These are phyloP conservation scores for Prorops nasuta DNA, from an alignment of 1,140 invertebrate genomes.

Conservation along the genomic window DNA sequence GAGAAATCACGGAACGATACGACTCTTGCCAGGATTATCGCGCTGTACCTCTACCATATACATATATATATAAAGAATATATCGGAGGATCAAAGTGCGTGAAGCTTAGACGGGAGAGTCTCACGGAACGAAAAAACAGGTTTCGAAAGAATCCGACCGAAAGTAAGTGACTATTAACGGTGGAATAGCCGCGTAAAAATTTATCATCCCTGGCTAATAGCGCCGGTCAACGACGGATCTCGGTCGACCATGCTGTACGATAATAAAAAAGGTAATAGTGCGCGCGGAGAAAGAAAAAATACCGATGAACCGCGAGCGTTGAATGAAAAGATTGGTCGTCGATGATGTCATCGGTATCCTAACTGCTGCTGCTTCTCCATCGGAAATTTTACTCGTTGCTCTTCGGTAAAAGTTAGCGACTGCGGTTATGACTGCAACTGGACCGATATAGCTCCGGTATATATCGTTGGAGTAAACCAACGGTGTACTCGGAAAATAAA, in stretches of 20 bases:
- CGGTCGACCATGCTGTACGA: constrained; percentile 20
- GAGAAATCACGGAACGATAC: too few species aligned
- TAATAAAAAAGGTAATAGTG: background rate
- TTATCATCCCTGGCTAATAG: constrained; percentile 32
- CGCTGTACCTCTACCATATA: too few species aligned
- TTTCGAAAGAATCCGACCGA: constrained; percentile 27
- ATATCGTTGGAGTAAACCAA: too few species aligned
- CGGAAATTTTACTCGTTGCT: too few species aligned
- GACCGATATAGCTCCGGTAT: too few species aligned
- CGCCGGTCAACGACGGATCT: constrained; percentile 13
- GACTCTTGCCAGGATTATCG: too few species aligned
- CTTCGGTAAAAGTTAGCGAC: constrained; percentile 38
- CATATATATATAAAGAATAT: too few species aligned
- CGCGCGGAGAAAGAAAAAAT: background rate
- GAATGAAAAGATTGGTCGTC: background rate
- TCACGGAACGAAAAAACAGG: constrained; percentile 19
- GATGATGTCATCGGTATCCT: too few species aligned
- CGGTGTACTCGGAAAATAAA: too few species aligned
- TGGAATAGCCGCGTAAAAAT: constrained; percentile 25
- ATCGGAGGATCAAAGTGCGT: too few species aligned
- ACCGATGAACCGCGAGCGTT: background rate
- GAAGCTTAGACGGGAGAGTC: too few species aligned
- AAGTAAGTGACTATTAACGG: constrained; percentile 35
- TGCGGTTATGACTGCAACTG: too few species aligned
- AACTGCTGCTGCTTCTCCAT: background rate